Conservation (phyloP, 1,140 invertebrate genomes). For the Heliconius eleuchia region DNA sequence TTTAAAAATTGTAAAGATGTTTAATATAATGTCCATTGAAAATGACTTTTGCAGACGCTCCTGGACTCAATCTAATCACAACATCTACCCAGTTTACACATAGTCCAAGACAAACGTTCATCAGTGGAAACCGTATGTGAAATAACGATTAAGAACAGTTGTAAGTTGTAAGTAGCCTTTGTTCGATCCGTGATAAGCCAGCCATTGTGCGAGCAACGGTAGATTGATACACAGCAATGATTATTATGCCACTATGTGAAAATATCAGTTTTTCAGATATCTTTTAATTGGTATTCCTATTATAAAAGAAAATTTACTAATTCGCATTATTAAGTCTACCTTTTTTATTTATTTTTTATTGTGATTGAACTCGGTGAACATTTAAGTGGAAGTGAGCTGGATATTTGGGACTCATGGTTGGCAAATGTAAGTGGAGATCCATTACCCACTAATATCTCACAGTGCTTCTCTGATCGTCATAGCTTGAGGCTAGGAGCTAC, state of each 20-base stretch:
- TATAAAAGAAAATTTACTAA: background rate
- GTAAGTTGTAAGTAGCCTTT: slow-evolving; percentile 79
- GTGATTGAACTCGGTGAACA: too few species aligned
- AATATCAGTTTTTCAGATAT: slow-evolving; percentile 33
- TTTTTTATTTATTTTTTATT: too few species aligned
- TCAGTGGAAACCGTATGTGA: slow-evolving; percentile 75
- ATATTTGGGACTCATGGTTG: too few species aligned
- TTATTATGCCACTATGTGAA: slow-evolving; percentile 38
- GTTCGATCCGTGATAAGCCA: slow-evolving; percentile 71
- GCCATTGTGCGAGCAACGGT: slow-evolving; percentile 62
- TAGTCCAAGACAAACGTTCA: slow-evolving; percentile 44
- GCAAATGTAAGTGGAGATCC: too few species aligned
- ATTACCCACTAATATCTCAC: too few species aligned
- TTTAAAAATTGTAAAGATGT: background rate
- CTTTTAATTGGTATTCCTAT: slow-evolving; percentile 29
- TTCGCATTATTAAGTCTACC: background rate
- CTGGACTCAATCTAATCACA: background rate
- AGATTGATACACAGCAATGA: slow-evolving; percentile 41
- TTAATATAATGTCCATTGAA: background rate
- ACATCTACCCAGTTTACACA: slow-evolving; percentile 7
- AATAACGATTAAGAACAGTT: slow-evolving; percentile 80
- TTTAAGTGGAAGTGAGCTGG: too few species aligned
- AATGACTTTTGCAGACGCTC: background rate
- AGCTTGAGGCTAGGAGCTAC: too few species aligned
- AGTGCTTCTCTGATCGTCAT: too few species aligned